phyloP scores from a whole-genome alignment of 2,113 vertebrate genomes.

The Motacilla tschutschensis region DNA sequence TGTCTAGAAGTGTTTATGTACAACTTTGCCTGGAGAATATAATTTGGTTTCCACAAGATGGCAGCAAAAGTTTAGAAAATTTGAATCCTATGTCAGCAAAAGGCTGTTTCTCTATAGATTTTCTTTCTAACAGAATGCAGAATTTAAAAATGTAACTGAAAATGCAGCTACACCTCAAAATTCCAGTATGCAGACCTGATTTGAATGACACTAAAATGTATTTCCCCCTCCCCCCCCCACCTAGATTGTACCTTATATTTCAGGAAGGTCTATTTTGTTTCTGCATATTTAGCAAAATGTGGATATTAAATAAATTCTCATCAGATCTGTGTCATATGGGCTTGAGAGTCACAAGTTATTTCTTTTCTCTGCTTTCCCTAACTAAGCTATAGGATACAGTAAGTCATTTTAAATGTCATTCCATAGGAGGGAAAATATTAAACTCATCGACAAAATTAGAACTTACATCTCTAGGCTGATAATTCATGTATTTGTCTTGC shows the following conservation, averaged over 20 bases:
- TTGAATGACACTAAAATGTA: background rate
- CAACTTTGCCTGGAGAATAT: background rate
- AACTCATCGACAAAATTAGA: background rate
- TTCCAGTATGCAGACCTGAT: background rate
- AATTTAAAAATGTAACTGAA: background rate
- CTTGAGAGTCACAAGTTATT: background rate
- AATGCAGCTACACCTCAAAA: background rate
- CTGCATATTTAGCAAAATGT: background rate
- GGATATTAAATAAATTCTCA: background rate
- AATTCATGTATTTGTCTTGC: background rate
- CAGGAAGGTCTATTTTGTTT: background rate
- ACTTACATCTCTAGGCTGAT: background rate
- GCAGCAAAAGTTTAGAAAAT: conserved; percentile 40
- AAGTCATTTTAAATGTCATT: background rate
- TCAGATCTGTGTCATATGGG: rapidly evolving
- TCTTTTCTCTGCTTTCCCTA: background rate
- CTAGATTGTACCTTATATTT: background rate
- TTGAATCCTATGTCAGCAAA: background rate
- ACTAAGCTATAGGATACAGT: background rate
- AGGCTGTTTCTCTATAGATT: background rate
- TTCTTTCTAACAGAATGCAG: background rate
- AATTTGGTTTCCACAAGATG: conserved; percentile 31
- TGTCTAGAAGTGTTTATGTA: background rate
- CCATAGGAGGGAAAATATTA: background rate
- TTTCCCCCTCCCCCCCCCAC: rapidly evolving